phyloP scores from a whole-genome alignment of 2,113 vertebrate genomes.

The Trichechus manatus region DNA sequence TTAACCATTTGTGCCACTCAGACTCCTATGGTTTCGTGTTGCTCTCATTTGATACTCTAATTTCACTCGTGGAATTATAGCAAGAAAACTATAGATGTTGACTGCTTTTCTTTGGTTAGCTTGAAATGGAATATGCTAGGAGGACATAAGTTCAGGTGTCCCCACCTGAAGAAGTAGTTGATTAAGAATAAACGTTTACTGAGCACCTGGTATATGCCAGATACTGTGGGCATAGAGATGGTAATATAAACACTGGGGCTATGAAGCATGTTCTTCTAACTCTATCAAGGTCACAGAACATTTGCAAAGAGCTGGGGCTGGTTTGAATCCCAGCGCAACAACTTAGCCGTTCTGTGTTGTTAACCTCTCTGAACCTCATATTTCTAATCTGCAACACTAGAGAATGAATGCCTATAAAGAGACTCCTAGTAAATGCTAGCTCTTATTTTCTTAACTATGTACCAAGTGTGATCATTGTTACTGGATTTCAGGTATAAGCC shows the following conservation, averaged over 20 bases:
- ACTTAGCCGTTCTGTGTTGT: not conserved
- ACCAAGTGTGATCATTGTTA: not conserved
- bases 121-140: not conserved
- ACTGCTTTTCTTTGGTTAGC: not conserved
- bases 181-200: not conserved
- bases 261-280: not conserved
- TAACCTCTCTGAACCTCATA: not conserved
- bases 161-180: not conserved
- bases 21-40: not conserved
- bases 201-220: not conserved
- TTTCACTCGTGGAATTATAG: not conserved
- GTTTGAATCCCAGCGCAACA: not conserved
- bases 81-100: not conserved
- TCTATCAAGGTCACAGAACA: not conserved
- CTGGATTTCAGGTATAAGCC: constrained; percentile 18
- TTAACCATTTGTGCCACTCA: not conserved
- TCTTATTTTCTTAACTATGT: not conserved
- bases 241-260: not conserved
- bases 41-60: not conserved
- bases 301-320: not conserved
- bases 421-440: not conserved
- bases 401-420: not conserved
- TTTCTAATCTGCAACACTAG: not conserved
- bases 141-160: not conserved
- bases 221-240: not conserved